These are phyloP conservation scores for Lepisosteus osseus DNA, from an alignment of 2,113 vertebrate species.

Conservation along the genomic window DNA sequence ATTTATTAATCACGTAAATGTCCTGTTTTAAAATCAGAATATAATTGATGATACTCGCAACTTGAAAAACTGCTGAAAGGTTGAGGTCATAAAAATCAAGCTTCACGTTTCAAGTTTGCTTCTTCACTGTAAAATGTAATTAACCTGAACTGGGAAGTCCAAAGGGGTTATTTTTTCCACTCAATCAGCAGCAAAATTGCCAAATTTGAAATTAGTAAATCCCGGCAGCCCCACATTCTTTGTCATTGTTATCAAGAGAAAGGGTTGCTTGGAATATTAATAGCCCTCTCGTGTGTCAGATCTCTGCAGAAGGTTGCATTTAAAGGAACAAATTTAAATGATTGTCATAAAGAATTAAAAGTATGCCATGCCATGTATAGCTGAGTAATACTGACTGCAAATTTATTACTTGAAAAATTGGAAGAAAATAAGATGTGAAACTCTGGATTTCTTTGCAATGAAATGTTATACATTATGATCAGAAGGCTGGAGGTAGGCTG, in stretches of 20 bases:
- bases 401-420: constrained; percentile 15
- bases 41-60: constrained; percentile 54
- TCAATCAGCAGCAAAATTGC: constrained; percentile 64
- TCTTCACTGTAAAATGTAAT: constrained; percentile 66
- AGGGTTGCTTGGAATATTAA: constrained; percentile 44
- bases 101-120: constrained; percentile 62
- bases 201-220: constrained; percentile 65
- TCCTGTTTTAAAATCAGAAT: constrained; percentile 61
- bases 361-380: constrained; percentile 15
- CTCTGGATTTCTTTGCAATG: constrained; percentile 50
- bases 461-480: constrained; percentile 48
- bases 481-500: constrained; percentile 47
- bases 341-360: constrained; percentile 57
- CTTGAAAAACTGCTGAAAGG: constrained; percentile 25
- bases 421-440: constrained; percentile 35
- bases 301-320: constrained; percentile 43
- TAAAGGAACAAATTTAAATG: constrained; percentile 52
- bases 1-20: constrained; percentile 56
- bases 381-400: constrained; percentile 35
- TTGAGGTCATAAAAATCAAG: constrained; percentile 50
- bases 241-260: constrained; percentile 46
- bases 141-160: constrained; percentile 64
- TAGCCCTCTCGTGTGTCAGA: constrained; percentile 35
- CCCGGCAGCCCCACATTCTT: constrained; percentile 41
- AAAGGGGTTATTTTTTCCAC: constrained; percentile 50